phyloP scores from a whole-genome alignment of 2,797 vertebrate species.

The Anabacerthia variegaticeps region DNA sequence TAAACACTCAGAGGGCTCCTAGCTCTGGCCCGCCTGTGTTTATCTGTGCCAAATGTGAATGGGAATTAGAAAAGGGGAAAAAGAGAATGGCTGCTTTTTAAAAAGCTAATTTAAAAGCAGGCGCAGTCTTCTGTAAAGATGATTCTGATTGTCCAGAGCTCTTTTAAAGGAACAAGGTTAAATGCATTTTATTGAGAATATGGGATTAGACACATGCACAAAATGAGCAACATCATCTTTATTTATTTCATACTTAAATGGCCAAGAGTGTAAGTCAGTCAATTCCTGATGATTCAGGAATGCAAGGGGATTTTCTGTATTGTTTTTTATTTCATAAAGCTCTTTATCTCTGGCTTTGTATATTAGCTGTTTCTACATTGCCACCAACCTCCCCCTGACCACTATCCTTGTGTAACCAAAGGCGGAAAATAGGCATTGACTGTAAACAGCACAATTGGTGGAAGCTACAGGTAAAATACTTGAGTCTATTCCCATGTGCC shows the following conservation, averaged over 20 bases:
- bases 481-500: not conserved
- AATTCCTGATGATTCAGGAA: constrained; percentile 32
- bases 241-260: constrained; percentile 67
- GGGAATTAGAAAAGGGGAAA: constrained; percentile 58
- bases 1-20: not conserved
- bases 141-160: constrained; percentile 65
- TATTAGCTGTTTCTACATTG: constrained; percentile 16
- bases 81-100: constrained; percentile 54
- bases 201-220: constrained; percentile 48
- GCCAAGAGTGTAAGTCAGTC: constrained; percentile 38
- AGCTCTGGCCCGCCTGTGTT: constrained; percentile 7
- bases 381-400: not conserved
- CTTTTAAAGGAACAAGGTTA: constrained; percentile 69
- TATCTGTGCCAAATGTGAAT: constrained; percentile 57
- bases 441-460: not conserved
- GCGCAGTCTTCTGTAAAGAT: constrained; percentile 69
- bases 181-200: constrained; percentile 68
- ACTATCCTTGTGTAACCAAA: not conserved
- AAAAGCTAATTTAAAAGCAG: constrained; percentile 74
- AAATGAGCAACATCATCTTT: constrained; percentile 57
- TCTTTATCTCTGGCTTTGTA: constrained; percentile 42
- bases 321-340: constrained; percentile 33
- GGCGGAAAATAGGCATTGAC: not conserved
- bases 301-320: constrained; percentile 45
- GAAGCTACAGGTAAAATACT: constrained; percentile 23